These are phyloP conservation scores for Crotalus adamanteus DNA, from an alignment of 2,797 vertebrate species.

Conservation along the genomic window DNA sequence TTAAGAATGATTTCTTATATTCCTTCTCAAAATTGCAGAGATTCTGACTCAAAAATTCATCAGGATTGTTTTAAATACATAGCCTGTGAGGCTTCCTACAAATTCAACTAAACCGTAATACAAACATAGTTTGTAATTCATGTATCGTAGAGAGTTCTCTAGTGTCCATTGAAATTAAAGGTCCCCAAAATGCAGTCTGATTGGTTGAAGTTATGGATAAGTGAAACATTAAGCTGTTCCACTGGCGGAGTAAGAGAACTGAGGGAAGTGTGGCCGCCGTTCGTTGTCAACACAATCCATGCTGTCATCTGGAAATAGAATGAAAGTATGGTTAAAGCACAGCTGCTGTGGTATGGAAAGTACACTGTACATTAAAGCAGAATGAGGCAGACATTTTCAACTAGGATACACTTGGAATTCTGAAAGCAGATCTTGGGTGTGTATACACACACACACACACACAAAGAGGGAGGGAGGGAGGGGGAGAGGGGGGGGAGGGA, in stretches of 20 bases:
- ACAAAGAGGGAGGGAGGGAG: no score
- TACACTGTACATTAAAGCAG: not conserved
- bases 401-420: not conserved
- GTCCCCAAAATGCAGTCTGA: slow-evolving; percentile 81
- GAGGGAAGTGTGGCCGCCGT: slow-evolving; percentile 93
- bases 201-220: slow-evolving; percentile 64
- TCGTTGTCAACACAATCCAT: slow-evolving; percentile 96
- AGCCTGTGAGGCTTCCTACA: slow-evolving; percentile 67
- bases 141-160: slow-evolving; percentile 72
- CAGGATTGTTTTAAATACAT: slow-evolving; percentile 67
- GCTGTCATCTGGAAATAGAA: slow-evolving; percentile 80
- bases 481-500: no score
- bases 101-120: slow-evolving; percentile 62
- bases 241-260: slow-evolving; percentile 98
- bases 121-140: slow-evolving; percentile 76
- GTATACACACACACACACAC: not conserved
- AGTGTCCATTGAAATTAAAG: slow-evolving; percentile 73
- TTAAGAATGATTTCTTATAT: slow-evolving; percentile 66
- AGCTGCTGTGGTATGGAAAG: not conserved
- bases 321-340: not conserved
- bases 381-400: not conserved
- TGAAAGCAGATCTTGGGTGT: not conserved
- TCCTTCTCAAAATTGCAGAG: slow-evolving; percentile 67
- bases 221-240: slow-evolving; percentile 84
- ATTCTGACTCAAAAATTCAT: slow-evolving; percentile 67